phyloP scores from a whole-genome alignment of 2,113 vertebrate genomes.

The Macroglossus sobrinus region DNA sequence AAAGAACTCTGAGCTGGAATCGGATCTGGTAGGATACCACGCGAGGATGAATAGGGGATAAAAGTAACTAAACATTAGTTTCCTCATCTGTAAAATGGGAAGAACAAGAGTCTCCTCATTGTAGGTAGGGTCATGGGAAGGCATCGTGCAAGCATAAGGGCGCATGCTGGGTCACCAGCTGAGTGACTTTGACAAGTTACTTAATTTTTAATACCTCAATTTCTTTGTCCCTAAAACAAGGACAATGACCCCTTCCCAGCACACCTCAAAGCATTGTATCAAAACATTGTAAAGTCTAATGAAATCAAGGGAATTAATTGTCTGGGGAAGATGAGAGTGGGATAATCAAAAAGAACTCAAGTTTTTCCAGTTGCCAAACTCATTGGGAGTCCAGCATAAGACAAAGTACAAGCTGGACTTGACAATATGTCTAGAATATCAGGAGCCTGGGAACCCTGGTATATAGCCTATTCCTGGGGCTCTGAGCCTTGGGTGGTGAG shows the following conservation, averaged over 20 bases:
- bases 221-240: background rate
- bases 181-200: background rate
- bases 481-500: background rate
- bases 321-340: too few species aligned
- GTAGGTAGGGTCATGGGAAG: background rate
- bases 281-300: background rate
- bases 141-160: background rate
- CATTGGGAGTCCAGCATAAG: background rate
- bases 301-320: background rate
- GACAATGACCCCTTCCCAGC: background rate
- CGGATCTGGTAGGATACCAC: background rate
- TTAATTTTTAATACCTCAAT: background rate
- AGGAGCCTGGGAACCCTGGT: accelerated
- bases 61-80: background rate
- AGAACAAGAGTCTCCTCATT: background rate
- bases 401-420: background rate
- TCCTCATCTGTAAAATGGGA: background rate
- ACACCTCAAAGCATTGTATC: background rate
- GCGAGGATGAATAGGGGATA: background rate
- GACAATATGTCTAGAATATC: accelerated
- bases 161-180: background rate
- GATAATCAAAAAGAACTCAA: background rate
- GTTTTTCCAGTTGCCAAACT: background rate
- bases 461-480: background rate
- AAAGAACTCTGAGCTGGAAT: background rate